Base-by-base conservation (phyloP, 2,113 vertebrate genomes). In the Chaetodon auriga region DNA sequence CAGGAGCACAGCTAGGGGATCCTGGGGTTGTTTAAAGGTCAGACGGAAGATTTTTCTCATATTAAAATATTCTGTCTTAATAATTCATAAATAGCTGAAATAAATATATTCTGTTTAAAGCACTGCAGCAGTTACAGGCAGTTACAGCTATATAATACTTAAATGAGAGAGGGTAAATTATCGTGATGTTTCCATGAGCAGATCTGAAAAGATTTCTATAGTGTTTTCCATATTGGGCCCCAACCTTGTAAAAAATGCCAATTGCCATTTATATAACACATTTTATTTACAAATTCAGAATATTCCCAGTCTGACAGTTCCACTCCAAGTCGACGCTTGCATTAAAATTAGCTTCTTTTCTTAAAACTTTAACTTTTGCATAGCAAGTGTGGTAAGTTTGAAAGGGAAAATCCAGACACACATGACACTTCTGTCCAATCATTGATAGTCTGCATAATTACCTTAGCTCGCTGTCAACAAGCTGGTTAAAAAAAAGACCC, bases 11-110 rank as follows among this genome's bases (percentile, higher is more conserved):
- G 55, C 18, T 7, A 2, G 6, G 25, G 41, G 30, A 49, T 65
- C 30, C 7, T 57, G 46, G 48, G 62, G 68, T 75, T 75, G 16
- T 70, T 80, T 62, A 23, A 61, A 79, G 76, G 71, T 82, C 69
- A 74, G 11, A 68, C 57, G 41, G 41, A 65, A 46, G 63, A 57
- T 69, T 41, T 61, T 49, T 72, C 38, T 0, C 45, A 51, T 36
- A 15, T 43, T 43, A 41, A 49, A 75, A 46, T 21, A 0, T 46
- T 1, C 36, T 65, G 6, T 43, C 21, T 15, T 63, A 9, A 25
- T 19, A 23, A 53, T 54, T 35, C 9, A 14, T 48, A 36, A 6
- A 35, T n/a, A 35, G 18, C 2, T 18, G 2, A 19, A 16, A 41
- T 41, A 41, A 41, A 0, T 13, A 2, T 38, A 66, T 11, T 51